Percentiles rank a stretch among this genome's conserved stretches.
phyloP scores from a whole-genome alignment of 2,888 invertebrate genomes.

The Nysson spinosus region DNA sequence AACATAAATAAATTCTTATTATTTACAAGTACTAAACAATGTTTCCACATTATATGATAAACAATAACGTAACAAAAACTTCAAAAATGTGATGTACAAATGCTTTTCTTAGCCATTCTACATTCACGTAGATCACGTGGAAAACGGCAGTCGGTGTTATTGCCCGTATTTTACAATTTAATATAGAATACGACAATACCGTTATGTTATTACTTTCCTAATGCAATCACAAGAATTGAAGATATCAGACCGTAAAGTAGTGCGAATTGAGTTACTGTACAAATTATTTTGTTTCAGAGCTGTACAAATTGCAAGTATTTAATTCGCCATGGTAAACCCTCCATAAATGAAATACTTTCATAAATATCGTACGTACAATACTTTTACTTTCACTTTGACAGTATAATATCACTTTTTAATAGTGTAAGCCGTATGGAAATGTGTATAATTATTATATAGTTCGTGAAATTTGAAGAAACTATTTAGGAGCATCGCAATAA shows the following conservation, averaged over 20 bases:
- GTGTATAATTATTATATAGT: no score
- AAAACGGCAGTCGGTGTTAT: slow-evolving; percentile 19
- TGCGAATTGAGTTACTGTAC: slow-evolving; percentile 13
- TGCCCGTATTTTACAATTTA: slow-evolving; percentile 47
- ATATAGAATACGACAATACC: slow-evolving; percentile 45
- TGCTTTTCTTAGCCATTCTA: no score
- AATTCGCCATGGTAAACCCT: slow-evolving; percentile 2
- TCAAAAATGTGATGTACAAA: no score
- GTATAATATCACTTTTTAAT: no score
- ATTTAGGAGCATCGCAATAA: no score
- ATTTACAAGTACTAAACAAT: no score
- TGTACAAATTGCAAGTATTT: slow-evolving; percentile 13
- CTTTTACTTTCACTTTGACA: slow-evolving; percentile 3
- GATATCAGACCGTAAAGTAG: slow-evolving; percentile 50
- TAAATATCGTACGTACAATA: slow-evolving; percentile 18
- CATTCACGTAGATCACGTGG: slow-evolving; percentile 41
- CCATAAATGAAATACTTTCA: slow-evolving; percentile 17
- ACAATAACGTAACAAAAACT: no score
- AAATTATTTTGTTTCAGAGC: slow-evolving; percentile 16
- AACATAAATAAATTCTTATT: no score
- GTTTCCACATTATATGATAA: no score
- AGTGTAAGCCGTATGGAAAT: no score
- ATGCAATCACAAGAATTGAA: slow-evolving; percentile 48
- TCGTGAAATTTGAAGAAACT: no score
- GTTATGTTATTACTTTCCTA: slow-evolving; percentile 31